Evolutionary conservation across 2,888 invertebrate genomes (phyloP).

Genomic region (Amiota communis): DNA sequence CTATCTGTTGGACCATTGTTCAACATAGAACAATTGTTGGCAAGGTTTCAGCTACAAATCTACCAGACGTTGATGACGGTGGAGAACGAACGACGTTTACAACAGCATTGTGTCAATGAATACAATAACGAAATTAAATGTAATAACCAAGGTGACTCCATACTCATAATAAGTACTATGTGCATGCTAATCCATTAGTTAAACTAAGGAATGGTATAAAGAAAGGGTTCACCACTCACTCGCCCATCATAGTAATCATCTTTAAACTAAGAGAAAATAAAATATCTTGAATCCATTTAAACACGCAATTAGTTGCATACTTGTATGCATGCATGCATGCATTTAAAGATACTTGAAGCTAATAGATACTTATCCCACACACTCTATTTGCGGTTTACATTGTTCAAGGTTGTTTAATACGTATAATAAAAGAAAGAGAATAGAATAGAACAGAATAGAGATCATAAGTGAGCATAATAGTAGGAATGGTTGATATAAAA

Average conservation of each 20-base stretch:
- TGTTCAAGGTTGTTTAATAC: neutral
- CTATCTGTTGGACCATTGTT: conserved; percentile 54
- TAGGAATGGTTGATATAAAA: neutral
- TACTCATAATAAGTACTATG: too few species aligned
- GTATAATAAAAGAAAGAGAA: neutral
- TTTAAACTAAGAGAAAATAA: neutral
- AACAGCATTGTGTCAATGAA: conserved; percentile 70
- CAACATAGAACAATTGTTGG: conserved; percentile 55
- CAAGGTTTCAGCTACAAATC: conserved; percentile 51
- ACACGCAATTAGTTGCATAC: conserved; percentile 49
- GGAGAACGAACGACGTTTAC: conserved; percentile 52
- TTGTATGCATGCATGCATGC: neutral
- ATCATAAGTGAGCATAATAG: too few species aligned
- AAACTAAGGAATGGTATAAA: neutral
- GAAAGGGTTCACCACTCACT: conserved; percentile 5
- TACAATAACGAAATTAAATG: conserved; percentile 72
- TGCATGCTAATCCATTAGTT: too few species aligned
- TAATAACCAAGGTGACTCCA: conserved; percentile 59
- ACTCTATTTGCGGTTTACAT: conserved; percentile 3
- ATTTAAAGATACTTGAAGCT: conserved; percentile 43
- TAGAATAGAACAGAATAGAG: neutral
- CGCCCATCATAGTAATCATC: neutral
- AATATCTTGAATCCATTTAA: neutral
- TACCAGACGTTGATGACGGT: conserved; percentile 20
- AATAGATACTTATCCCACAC: conserved; percentile 56